These are phyloP conservation scores for Psittacula derbiana DNA, from an alignment of 2,797 vertebrate genomes.

Conservation along the genomic window DNA sequence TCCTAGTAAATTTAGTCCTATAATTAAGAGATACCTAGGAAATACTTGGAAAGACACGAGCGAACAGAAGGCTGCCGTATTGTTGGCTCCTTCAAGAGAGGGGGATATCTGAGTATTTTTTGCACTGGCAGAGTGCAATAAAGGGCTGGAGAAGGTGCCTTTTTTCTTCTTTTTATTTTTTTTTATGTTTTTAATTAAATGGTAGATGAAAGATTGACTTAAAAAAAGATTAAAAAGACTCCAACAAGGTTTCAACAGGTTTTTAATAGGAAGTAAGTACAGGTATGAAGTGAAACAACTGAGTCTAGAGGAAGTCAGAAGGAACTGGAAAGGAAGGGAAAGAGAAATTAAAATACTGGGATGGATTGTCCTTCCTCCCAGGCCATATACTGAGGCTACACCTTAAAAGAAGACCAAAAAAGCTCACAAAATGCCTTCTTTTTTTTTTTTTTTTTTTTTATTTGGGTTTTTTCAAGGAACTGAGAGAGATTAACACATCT, in stretches of 20 bases:
- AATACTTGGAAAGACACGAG: constrained; percentile 50
- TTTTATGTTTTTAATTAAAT: background rate
- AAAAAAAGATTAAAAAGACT: background rate
- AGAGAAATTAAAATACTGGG: background rate
- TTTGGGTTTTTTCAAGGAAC: background rate
- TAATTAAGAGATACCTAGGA: constrained; percentile 58
- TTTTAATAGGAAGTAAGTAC: background rate
- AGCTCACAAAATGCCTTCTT: background rate
- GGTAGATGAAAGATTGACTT: background rate
- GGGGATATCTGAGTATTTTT: background rate
- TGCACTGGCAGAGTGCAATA: background rate
- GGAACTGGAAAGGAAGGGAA: background rate
- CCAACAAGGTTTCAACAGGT: background rate
- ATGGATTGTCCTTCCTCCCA: background rate
- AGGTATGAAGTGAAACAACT: background rate
- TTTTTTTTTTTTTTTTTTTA: background rate
- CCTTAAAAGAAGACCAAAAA: background rate
- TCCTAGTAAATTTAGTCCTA: constrained; percentile 27
- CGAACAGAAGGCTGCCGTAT: constrained; percentile 39
- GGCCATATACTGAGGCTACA: background rate
- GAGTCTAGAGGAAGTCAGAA: background rate
- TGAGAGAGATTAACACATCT: background rate
- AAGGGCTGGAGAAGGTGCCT: background rate
- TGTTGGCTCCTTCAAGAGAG: background rate
- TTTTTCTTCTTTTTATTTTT: background rate